A percentile compares a stretch with the other conserved stretches of the same genome.
phyloP scores from a whole-genome alignment of 1,140 invertebrate genomes.

The Sesamia nonagrioides region DNA sequence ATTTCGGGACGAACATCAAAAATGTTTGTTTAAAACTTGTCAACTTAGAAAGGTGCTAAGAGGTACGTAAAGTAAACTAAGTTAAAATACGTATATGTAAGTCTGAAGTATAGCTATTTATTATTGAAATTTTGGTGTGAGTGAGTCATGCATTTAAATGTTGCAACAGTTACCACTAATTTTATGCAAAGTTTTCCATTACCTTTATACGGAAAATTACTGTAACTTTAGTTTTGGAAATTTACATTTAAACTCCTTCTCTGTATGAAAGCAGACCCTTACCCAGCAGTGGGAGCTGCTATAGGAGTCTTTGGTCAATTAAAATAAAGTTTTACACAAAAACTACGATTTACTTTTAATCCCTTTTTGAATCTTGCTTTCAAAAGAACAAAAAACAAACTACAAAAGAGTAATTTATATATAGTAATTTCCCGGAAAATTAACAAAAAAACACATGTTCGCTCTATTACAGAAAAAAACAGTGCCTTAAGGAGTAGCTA shows the following conservation, averaged over 20 bases:
- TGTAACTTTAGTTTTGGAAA: too few species aligned
- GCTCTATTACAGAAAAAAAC: constrained; percentile 10
- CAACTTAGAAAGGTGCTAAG: constrained; percentile 15
- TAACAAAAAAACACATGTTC: constrained; percentile 2
- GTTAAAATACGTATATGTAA: background rate
- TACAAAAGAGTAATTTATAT: background rate
- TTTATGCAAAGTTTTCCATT: background rate
- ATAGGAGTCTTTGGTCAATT: too few species aligned
- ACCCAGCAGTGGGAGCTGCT: too few species aligned
- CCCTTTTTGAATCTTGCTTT: too few species aligned
- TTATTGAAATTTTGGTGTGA: background rate
- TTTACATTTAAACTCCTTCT: too few species aligned
- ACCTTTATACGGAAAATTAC: too few species aligned
- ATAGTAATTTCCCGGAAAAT: constrained; percentile 1
- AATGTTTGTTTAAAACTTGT: constrained; percentile 25
- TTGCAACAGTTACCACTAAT: background rate
- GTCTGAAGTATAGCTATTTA: background rate
- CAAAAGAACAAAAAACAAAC: background rate
- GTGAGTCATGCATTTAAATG: constrained; percentile 14
- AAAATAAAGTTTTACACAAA: too few species aligned
- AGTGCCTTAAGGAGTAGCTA: constrained; percentile 47
- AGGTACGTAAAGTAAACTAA: constrained; percentile 6
- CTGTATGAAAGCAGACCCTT: too few species aligned
- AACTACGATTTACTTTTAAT: background rate
- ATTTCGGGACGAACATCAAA: constrained; percentile 8